phyloP scores from a whole-genome alignment of 2,888 invertebrate species.

The Cartodere bifasciata region DNA sequence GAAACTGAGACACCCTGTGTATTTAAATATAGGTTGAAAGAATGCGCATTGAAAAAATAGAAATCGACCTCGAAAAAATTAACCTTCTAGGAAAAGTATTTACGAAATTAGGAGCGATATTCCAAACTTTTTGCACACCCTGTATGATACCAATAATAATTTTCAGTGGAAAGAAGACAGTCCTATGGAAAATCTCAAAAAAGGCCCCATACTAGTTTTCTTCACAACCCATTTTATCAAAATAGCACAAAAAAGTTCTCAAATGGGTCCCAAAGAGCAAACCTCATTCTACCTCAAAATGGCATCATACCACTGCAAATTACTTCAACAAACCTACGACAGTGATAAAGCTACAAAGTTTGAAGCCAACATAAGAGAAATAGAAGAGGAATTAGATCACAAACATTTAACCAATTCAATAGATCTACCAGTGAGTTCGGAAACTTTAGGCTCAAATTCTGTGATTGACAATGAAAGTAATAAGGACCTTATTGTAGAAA shows the following conservation, averaged over 20 bases:
- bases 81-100: too few species aligned
- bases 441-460: too few species aligned
- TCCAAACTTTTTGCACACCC: too few species aligned
- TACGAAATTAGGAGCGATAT: too few species aligned
- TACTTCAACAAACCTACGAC: conserved; percentile 44
- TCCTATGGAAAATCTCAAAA: conserved; percentile 43
- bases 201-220: conserved; percentile 50
- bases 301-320: conserved; percentile 48
- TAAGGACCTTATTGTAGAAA: too few species aligned
- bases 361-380: conserved; percentile 42
- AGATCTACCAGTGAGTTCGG: conserved; percentile 9
- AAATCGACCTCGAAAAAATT: too few species aligned
- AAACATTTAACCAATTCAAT: conserved; percentile 14
- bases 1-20: too few species aligned
- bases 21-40: too few species aligned
- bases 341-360: conserved; percentile 42
- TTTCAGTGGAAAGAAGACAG: conserved; percentile 29
- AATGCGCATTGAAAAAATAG: too few species aligned
- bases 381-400: conserved; percentile 39
- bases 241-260: conserved; percentile 54
- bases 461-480: too few species aligned
- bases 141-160: too few species aligned
- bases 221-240: conserved; percentile 60
- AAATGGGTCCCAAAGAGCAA: conserved; percentile 46
- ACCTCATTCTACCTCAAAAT: conserved; percentile 58